These are phyloP conservation scores for Oncorhynchus clarkii DNA, from an alignment of 2,113 vertebrate genomes.

Conservation along the genomic window DNA sequence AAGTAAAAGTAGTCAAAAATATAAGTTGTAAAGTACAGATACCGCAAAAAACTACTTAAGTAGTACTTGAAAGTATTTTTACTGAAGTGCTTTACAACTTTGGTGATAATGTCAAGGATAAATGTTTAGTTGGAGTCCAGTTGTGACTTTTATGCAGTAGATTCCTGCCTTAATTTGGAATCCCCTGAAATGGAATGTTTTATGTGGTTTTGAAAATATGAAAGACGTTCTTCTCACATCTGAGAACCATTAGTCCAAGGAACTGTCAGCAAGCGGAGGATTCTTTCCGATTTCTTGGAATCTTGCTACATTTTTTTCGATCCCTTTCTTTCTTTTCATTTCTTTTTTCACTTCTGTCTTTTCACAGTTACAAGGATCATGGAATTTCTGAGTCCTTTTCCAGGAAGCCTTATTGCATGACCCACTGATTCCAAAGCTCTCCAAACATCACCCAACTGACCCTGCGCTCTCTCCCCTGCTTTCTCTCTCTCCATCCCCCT, in stretches of 20 bases:
- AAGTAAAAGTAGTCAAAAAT: too few species aligned
- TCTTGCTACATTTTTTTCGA: constrained; percentile 55
- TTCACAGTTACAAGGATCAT: constrained; percentile 55
- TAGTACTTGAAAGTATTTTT: too few species aligned
- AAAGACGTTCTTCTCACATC: constrained; percentile 75
- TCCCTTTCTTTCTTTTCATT: constrained; percentile 34
- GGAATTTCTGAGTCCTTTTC: constrained; percentile 55
- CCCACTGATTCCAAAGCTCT: constrained; percentile 40
- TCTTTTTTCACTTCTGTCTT: constrained; percentile 24
- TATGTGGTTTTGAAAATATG: constrained; percentile 76
- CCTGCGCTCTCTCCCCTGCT: constrained; percentile 11
- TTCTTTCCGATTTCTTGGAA: constrained; percentile 70
- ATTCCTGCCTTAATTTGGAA: constrained; percentile 81
- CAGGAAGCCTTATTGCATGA: constrained; percentile 46
- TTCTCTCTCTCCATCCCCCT: neutral
- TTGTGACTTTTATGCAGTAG: constrained; percentile 68
- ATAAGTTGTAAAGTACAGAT: too few species aligned
- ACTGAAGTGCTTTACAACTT: too few species aligned
- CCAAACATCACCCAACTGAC: constrained; percentile 30
- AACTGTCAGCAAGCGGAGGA: constrained; percentile 73
- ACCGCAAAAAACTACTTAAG: too few species aligned
- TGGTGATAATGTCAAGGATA: constrained; percentile 23
- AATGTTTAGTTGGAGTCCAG: constrained; percentile 52
- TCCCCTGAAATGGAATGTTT: constrained; percentile 79
- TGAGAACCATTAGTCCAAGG: constrained; percentile 81